Evolutionary conservation across 2,113 vertebrate genomes (phyloP).

Genomic region (Amazona vittata): DNA sequence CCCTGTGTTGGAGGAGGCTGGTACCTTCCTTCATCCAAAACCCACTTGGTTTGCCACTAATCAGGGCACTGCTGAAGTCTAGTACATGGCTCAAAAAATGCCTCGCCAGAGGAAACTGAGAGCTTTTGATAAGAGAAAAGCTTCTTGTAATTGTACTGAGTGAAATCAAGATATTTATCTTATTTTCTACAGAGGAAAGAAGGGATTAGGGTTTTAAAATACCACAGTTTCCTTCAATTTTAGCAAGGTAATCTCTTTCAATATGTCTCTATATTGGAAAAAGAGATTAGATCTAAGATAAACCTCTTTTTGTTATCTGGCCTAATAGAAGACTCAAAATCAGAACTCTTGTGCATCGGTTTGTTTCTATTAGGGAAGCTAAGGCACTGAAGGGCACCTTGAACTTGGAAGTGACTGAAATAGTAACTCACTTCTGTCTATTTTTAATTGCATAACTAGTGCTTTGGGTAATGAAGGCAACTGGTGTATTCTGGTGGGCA

Average conservation of each 20-base stretch:
- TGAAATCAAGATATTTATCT: constrained; percentile 63
- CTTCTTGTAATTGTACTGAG: not conserved
- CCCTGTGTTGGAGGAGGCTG: not conserved
- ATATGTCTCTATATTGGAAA: not conserved
- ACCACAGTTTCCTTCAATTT: not conserved
- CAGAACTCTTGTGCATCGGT: not conserved
- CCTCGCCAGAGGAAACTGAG: not conserved
- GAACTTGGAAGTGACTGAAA: not conserved
- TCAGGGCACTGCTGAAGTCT: not conserved
- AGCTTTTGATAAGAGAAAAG: constrained; percentile 29
- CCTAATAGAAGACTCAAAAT: not conserved
- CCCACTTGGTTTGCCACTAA: not conserved
- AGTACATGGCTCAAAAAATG: not conserved
- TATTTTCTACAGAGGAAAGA: constrained; percentile 14
- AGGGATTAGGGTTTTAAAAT: constrained; percentile 50
- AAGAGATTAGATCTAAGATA: not conserved
- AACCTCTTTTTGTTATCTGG: constrained; percentile 14
- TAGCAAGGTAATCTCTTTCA: not conserved
- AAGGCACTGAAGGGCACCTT: not conserved
- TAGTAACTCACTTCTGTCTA: not conserved
- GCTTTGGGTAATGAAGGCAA: not conserved
- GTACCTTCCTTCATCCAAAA: not conserved
- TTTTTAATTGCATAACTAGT: not conserved
- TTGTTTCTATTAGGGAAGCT: not conserved
- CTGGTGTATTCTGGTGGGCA: not conserved